These are phyloP conservation scores for Scyliorhinus canicula DNA, from an alignment of 2,797 vertebrate genomes.

Conservation along the genomic window DNA sequence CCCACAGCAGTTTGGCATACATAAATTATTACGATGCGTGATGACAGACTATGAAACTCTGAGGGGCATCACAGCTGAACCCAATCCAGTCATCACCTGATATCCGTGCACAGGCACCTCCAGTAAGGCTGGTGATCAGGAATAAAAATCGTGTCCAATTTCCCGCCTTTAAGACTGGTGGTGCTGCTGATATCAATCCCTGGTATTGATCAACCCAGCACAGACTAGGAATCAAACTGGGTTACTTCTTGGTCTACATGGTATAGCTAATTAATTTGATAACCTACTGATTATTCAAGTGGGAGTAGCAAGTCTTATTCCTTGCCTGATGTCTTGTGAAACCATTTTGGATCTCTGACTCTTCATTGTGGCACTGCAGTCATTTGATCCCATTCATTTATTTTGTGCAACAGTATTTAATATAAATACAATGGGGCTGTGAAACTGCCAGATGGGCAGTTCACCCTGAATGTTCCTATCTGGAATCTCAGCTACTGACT, in stretches of 20 bases:
- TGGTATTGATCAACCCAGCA: neutral
- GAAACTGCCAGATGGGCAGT: neutral
- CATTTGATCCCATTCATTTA: neutral
- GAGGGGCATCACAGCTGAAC: neutral
- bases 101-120: neutral
- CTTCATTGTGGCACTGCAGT: neutral
- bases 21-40: neutral
- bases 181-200: neutral
- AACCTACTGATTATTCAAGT: neutral
- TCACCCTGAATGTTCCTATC: neutral
- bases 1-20: neutral
- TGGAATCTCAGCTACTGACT: neutral
- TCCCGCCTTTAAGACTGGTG: neutral
- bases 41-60: neutral
- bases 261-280: neutral
- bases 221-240: neutral
- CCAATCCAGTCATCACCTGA: neutral
- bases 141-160: neutral
- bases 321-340: neutral
- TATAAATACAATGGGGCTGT: neutral
- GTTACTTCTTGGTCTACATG: neutral
- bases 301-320: neutral
- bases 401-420: neutral
- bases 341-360: neutral
- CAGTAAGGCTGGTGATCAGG: neutral